These are phyloP conservation scores for Rhopalosiphum padi DNA, from an alignment of 1,140 invertebrate genomes.

Conservation along the genomic window DNA sequence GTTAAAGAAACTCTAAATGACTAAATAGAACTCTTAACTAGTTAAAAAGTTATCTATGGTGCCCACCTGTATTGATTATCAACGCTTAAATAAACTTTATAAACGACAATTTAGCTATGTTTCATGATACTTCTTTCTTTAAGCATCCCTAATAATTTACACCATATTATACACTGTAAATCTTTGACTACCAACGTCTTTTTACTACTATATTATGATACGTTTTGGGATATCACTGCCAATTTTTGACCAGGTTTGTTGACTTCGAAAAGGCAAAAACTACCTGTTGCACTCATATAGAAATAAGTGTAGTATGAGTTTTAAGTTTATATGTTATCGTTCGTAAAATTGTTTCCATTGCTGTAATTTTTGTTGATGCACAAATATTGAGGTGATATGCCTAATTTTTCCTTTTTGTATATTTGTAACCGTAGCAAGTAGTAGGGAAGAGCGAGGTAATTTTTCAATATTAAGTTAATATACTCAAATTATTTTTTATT, in stretches of 20 bases:
- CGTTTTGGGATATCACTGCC: neutral
- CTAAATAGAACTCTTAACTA: too few species aligned
- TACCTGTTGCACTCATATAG: neutral
- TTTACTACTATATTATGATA: neutral
- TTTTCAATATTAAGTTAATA: neutral
- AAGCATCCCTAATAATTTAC: neutral
- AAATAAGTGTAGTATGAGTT: neutral
- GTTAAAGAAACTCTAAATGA: too few species aligned
- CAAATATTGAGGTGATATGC: neutral
- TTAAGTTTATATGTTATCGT: neutral
- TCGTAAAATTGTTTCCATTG: neutral
- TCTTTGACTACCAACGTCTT: neutral
- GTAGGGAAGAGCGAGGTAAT: neutral
- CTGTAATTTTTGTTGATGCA: neutral
- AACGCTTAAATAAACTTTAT: neutral
- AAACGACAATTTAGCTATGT: neutral
- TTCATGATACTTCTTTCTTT: neutral
- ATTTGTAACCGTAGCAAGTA: neutral
- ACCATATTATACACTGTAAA: neutral
- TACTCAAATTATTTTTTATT: neutral
- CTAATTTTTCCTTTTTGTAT: neutral
- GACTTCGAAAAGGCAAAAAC: neutral
- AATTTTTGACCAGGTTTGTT: neutral
- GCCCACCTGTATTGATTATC: neutral
- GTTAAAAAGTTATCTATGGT: neutral